Percentiles rank a stretch among this genome's conserved stretches.
Evolutionary conservation across 1,140 invertebrate species (phyloP).

Genomic region (Heliconius eleuchia): DNA sequence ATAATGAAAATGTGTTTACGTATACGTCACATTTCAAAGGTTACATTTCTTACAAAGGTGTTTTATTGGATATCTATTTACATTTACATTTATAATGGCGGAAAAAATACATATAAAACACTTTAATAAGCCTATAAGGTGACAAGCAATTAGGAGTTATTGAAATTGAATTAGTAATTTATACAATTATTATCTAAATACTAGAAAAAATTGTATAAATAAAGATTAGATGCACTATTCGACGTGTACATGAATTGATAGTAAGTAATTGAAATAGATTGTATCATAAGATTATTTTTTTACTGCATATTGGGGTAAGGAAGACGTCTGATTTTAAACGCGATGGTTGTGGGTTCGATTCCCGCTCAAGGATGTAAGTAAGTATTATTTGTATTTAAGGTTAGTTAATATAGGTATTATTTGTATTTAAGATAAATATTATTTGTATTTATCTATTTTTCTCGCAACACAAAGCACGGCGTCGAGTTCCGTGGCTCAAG

Average conservation of each 20-base stretch:
- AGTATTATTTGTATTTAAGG: too few relatives aligned
- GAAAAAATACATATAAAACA: not conserved
- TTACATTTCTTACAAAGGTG: conserved; percentile 15
- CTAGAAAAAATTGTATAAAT: not conserved
- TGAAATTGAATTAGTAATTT: conserved; percentile 7
- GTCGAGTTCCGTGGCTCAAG: too few relatives aligned
- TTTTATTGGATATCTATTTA: conserved; percentile 20
- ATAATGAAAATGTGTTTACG: conserved; percentile 12
- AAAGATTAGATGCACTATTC: not conserved
- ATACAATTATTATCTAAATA: not conserved
- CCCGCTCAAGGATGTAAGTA: too few relatives aligned
- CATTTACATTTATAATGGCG: not conserved
- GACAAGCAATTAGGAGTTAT: not conserved
- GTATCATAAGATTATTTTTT: not conserved
- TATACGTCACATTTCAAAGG: conserved; percentile 17
- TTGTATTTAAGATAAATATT: too few relatives aligned
- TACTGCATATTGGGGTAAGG: too few relatives aligned
- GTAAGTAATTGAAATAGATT: not conserved
- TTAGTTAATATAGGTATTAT: too few relatives aligned
- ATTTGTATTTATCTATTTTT: too few relatives aligned
- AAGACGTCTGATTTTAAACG: too few relatives aligned
- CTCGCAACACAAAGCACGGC: too few relatives aligned
- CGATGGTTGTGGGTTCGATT: too few relatives aligned
- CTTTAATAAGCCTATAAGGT: conserved; percentile 3
- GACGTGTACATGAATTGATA: not conserved